Evolutionary conservation across 1,140 invertebrate genomes (phyloP), one percentile per base, ranked within the genome.

Genomic region (Drosophila yakuba): DNA sequence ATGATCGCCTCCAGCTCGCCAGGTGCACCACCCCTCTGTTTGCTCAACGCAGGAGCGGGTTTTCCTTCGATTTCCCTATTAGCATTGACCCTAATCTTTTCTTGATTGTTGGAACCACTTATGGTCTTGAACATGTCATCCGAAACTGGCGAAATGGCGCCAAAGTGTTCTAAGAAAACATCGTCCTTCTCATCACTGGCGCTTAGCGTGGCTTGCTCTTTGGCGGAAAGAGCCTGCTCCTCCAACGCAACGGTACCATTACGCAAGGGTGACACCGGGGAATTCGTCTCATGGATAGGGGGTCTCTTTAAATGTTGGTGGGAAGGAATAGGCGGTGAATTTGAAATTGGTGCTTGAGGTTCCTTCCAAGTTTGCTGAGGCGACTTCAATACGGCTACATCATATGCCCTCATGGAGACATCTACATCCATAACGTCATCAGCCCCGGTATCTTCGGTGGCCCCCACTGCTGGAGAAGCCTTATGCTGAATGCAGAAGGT

Each of bases 161-260:
- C 83, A 60, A 86, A 86, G 66, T 86, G 84, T 28, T 86, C 84
- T 7, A 86, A 59, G 47, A 76, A 82, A 0, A 83, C 84, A 80
- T 86, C 82, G 50, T 91, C 90, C 62, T 91, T 91, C n/a, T 91
- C 90, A 61, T 91, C 82, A 20, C 81, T 68, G 10, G 74, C 72
- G 43, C 90, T 84, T 4, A 78, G 52, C 10, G 75, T 79, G 0
- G 77, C 69, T 47, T 91, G 85, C 39, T 91, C 90, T 54, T 91
- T 91, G n/a, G 83, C 90, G 3, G 90, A 91, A 5, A 91, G 45
- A 1, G 35, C 52, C 32, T 88, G 80, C 38, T 89, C 84, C 32
- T 88, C 84, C 6, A 83, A 28, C 14, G 74, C 44, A 25, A 78
- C 51, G 10, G 81, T 63, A 3, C 61, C 38, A 57, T 80, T 86